Base-by-base conservation (phyloP, 2,888 invertebrate genomes). In the Diabrotica balteata region DNA sequence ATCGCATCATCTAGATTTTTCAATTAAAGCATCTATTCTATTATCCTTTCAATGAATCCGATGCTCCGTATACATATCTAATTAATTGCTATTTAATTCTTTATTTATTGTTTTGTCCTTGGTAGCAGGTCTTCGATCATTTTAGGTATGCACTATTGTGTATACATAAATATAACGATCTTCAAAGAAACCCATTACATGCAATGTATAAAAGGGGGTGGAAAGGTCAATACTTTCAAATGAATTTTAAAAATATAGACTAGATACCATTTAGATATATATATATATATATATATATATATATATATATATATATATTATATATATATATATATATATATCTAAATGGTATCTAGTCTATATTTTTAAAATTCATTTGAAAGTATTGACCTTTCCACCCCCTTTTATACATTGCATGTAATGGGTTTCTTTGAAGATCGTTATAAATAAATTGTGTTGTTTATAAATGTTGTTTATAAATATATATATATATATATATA, bases 41-140 rank as follows among this genome's bases (percentile, higher is more conserved):
- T 54, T 54, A 54, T 54, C 32, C 54, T 55, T 47, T 49, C 59
- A 59, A 17, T 44, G 9, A 11, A 59, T 59, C 22, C 8, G n/a
- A 32, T 61, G 52, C 53, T 61, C 60, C 51, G 45, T 49, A 57
- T 54, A 10, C 55, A 60, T 60, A 60, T 22, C 22, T 45, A 60
- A 60, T 62, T 62, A 62, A 62, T 62, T 51, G 62, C 42, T n/a
- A 62, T 62, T 62, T 62, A 54, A 62, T 62, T 49, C 62, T 46
- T 47, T 55, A 61, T 61, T 51, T 51, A 53, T 53, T 61, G 46
- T 10, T 45, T 43, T 7, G 47, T 42, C 62, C 54, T 49, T 54
- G 62, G 17, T n/a, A 17, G 11, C n/a, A 7, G 7, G 47, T 49
- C 54, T 42, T 22, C 46, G 8, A 47, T 59, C 22, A 62, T 62